Conservation (phyloP, 2,888 invertebrate genomes). For the Nomada fabriciana region DNA sequence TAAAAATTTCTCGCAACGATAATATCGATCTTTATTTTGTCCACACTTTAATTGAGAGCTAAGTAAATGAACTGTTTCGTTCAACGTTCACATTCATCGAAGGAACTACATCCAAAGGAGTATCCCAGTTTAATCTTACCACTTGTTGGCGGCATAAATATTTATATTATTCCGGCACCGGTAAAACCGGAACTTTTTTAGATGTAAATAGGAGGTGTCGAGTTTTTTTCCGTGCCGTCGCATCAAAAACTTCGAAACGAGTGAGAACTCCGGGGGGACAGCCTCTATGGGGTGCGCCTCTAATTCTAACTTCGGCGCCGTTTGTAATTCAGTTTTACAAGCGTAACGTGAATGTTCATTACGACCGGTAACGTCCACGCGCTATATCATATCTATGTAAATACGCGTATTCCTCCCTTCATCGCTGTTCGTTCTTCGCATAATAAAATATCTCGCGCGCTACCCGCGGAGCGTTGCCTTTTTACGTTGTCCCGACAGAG, state of each 20-base stretch:
- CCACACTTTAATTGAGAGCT: no score
- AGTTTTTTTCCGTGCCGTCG: slow-evolving; percentile 43
- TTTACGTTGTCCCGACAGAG: not conserved
- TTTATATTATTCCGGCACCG: slow-evolving; percentile 31
- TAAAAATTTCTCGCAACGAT: slow-evolving; percentile 1
- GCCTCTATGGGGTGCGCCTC: slow-evolving; percentile 3
- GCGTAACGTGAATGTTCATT: slow-evolving; percentile 49
- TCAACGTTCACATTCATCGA: not conserved
- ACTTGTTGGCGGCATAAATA: slow-evolving; percentile 42
- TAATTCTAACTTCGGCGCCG: slow-evolving; percentile 53
- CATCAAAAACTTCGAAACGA: slow-evolving; percentile 40
- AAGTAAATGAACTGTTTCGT: no score
- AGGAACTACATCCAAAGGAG: not conserved
- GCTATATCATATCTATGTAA: slow-evolving; percentile 42
- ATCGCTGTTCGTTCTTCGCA: slow-evolving; percentile 47
- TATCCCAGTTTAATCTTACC: slow-evolving; percentile 34
- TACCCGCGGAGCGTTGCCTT: not conserved
- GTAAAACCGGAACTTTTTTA: slow-evolving; percentile 32
- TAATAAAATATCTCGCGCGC: slow-evolving; percentile 46
- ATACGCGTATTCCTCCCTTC: slow-evolving; percentile 40
- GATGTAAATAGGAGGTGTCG: slow-evolving; percentile 40
- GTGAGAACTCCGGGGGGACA: slow-evolving; percentile 8
- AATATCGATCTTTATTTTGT: not conserved
- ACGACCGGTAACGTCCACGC: slow-evolving; percentile 35
- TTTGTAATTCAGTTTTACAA: slow-evolving; percentile 54